Base-by-base conservation (phyloP, 1,140 invertebrate species). In the Drosophila insularis region DNA sequence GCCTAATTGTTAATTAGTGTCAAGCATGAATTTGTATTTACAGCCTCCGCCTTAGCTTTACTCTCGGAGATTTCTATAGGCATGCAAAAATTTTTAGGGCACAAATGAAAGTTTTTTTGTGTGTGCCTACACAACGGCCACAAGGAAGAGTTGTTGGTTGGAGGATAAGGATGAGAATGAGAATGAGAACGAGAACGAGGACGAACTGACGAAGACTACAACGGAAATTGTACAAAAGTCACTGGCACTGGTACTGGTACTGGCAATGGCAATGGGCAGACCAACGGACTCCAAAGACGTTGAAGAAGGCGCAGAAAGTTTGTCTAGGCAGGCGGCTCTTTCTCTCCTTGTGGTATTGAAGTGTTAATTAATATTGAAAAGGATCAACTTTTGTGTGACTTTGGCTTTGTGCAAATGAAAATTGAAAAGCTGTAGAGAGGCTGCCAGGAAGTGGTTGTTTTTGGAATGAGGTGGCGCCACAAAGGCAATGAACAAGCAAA, bases 301-400 rank as follows among this genome's bases (percentile, higher is more conserved):
- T 59, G 58, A 68, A 68, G 67, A 56, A 64, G 77, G 59, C 70
- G 40, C 53, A 56, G 27, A 89, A 89, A 89, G 80, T 89, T 89
- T 84, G 80, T 78, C 81, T 78, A 70, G 58, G 50, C 70, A 31
- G 27, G 53, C 54, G 39, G 39, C 13, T 40, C n/a, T 17, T 64
- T 23, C 63, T 59, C 63, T 63, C 37, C 73, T 71, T 80, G 77
- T 82, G 86, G 86, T 87, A 90, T 90, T 90, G 86, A 90, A 90
- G 86, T 90, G 86, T 90, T 90, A 90, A 90, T 90, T 90, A 90
- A 90, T 90, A 90, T 90, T 90, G 86, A 90, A 90, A 90, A 81
- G 85, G 82, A 90, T 90, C 75, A 90, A 89, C 75, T 89, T 89
- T 89, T 80, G 68, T 89, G 68, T 70, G 81, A 77, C 86, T 90